Conservation (phyloP, 2,888 invertebrate genomes). For the Stenoptilia bipunctidactyla region DNA sequence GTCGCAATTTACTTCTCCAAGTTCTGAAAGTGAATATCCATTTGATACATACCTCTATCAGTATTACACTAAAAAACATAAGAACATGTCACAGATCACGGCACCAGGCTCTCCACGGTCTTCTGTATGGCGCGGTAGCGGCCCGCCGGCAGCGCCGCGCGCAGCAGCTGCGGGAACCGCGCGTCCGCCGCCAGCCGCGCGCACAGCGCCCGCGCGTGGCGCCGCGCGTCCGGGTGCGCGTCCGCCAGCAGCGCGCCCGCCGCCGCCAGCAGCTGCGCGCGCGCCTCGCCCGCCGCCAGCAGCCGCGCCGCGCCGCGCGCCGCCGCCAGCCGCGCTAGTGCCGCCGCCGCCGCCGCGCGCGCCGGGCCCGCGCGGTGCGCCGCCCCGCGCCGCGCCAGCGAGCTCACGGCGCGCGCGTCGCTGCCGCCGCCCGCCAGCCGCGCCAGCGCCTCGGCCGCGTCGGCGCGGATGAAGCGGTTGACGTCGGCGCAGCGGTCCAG, state of each 20-base stretch:
- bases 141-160: constrained; percentile 84
- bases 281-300: constrained; percentile 80
- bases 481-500: constrained; percentile 93
- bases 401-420: constrained; percentile 75
- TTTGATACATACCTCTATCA: too few relatives aligned
- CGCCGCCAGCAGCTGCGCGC: constrained; percentile 83
- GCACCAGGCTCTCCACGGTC: constrained; percentile 73
- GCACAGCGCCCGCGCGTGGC: constrained; percentile 84
- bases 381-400: constrained; percentile 78
- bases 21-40: too few relatives aligned
- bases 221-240: constrained; percentile 87
- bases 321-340: constrained; percentile 79
- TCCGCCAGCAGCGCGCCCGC: constrained; percentile 89
- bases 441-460: constrained; percentile 86
- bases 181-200: constrained; percentile 78
- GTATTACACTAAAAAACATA: too few relatives aligned
- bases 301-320: constrained; percentile 81
- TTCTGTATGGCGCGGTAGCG: constrained; percentile 88
- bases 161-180: constrained; percentile 81
- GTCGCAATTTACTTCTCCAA: not conserved
- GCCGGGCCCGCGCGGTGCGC: constrained; percentile 90
- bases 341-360: constrained; percentile 84
- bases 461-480: constrained; percentile 91
- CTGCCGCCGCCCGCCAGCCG: constrained; percentile 83
- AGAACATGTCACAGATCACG: constrained; percentile 28